Percentiles rank a stretch among this genome's conserved stretches.
Conservation (phyloP, 2,797 vertebrate genomes). For the Enteromius treurensis region DNA sequence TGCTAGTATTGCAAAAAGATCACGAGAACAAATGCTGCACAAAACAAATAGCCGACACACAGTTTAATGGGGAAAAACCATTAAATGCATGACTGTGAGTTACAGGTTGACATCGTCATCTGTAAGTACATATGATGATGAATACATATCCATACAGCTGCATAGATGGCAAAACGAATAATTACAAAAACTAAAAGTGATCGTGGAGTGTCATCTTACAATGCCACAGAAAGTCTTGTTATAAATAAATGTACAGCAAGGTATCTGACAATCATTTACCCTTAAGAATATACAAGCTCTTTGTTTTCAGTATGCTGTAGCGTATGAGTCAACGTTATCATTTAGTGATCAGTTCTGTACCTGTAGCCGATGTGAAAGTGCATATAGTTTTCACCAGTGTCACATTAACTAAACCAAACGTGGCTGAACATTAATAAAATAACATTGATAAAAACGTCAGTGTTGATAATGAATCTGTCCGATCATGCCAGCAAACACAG, state of each 20-base stretch:
- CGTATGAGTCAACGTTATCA: background rate
- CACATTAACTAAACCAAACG: background rate
- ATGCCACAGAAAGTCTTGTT: background rate
- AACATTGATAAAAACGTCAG: background rate
- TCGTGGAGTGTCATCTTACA: conserved; percentile 8
- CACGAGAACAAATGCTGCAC: background rate
- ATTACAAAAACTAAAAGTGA: background rate
- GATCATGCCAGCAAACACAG: background rate
- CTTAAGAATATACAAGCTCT: background rate
- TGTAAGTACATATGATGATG: conserved; percentile 37
- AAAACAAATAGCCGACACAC: conserved; percentile 63
- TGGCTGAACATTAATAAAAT: background rate
- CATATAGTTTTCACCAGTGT: background rate
- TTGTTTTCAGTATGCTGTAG: background rate
- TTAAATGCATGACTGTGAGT: conserved; percentile 53
- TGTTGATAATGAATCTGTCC: background rate
- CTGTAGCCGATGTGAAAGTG: background rate
- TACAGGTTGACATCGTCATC: conserved; percentile 44
- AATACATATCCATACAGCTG: conserved; percentile 17
- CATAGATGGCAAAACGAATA: background rate
- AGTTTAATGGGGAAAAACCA: conserved; percentile 66
- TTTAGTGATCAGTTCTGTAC: background rate
- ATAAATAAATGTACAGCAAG: conserved; percentile 36
- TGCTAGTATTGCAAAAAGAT: background rate
- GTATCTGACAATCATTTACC: background rate